These are phyloP conservation scores for Sorex araneus DNA, from an alignment of 2,113 vertebrate species.

Conservation along the genomic window DNA sequence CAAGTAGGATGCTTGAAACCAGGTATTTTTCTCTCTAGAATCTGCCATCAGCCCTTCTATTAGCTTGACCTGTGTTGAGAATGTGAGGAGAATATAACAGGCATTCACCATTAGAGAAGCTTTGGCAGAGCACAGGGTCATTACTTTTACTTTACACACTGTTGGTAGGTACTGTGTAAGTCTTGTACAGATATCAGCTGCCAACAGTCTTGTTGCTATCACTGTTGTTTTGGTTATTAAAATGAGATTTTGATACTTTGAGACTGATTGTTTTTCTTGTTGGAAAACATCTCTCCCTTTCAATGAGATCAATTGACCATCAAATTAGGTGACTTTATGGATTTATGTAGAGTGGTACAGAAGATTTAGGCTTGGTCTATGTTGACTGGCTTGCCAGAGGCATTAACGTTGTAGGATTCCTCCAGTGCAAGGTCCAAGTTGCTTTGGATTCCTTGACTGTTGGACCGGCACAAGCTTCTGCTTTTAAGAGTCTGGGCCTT, in stretches of 20 bases:
- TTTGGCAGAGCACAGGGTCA: not conserved
- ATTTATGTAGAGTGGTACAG: not conserved
- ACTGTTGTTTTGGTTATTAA: slow-evolving; percentile 48
- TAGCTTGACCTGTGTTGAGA: slow-evolving; percentile 7
- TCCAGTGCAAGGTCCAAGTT: not conserved
- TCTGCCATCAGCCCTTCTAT: not conserved
- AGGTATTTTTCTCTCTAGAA: not conserved
- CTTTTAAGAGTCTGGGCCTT: not conserved
- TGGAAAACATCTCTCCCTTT: slow-evolving; percentile 34
- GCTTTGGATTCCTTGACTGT: not conserved
- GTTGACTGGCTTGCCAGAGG: not conserved
- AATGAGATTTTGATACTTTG: slow-evolving; percentile 47
- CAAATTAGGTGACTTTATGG: not conserved
- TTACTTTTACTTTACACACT: not conserved
- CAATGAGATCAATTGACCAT: not conserved
- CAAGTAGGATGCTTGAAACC: too few relatives aligned
- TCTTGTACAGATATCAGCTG: not conserved
- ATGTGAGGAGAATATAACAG: not conserved
- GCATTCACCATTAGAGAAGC: not conserved
- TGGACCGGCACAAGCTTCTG: not conserved
- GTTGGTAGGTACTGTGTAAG: not conserved
- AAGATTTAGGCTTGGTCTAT: not conserved
- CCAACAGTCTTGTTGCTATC: not conserved
- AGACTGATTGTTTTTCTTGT: not conserved
- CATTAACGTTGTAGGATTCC: not conserved